Conservation (phyloP, 2,113 vertebrate species). For the Gavia stellata region DNA sequence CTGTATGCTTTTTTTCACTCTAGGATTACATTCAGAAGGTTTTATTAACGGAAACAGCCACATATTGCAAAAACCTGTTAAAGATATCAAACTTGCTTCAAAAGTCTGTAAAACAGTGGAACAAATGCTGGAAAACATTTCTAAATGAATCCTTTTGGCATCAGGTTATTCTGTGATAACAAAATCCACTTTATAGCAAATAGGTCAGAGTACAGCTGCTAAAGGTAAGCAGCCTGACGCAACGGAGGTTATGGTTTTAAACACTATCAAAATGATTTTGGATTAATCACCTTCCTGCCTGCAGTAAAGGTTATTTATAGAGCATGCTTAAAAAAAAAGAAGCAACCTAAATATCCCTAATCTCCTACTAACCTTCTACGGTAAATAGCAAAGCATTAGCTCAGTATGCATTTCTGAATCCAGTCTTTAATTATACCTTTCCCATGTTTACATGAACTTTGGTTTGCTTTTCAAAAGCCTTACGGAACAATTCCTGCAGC, state of each 20-base stretch:
- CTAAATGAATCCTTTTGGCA: background rate
- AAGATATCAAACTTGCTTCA: background rate
- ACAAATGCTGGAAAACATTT: background rate
- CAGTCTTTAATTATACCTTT: constrained; percentile 64
- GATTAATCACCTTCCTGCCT: constrained; percentile 46
- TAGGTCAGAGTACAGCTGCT: background rate
- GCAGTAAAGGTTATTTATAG: constrained; percentile 45
- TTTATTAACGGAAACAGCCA: background rate
- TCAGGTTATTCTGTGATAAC: background rate
- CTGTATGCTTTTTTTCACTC: background rate
- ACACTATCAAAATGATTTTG: background rate
- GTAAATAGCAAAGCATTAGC: constrained; percentile 6
- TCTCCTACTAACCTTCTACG: constrained; percentile 13
- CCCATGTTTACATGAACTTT: constrained; percentile 74
- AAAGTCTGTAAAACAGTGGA: constrained; percentile 9
- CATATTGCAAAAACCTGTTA: background rate
- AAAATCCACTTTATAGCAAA: constrained; percentile 17
- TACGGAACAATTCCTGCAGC: constrained; percentile 62
- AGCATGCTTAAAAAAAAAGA: constrained; percentile 25
- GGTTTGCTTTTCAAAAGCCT: constrained; percentile 71
- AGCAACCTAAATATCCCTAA: constrained; percentile 2
- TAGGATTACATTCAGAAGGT: background rate
- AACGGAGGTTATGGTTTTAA: background rate
- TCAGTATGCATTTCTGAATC: background rate
- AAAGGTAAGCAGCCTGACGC: background rate